Evolutionary conservation across 53 echinoderm and acorn worm genomes (phyloP), one percentile per base, ranked within the genome.

Genomic region (Crossaster papposus): DNA sequence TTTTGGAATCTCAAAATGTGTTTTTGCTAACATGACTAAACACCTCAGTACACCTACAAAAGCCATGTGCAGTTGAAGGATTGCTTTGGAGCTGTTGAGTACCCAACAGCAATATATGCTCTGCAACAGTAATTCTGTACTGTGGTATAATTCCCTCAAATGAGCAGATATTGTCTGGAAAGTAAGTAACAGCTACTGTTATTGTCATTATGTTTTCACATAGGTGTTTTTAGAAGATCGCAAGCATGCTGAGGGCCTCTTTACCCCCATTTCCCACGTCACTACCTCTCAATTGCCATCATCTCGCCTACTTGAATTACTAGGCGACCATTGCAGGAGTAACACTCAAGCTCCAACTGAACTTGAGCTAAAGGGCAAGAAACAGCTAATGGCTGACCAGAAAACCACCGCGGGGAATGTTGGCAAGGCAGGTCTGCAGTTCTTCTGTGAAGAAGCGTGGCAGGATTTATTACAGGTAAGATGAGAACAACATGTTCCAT

Each of bases 361-460:
- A 86, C 80, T 86, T 30, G 98, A 98, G 82, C 77, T 96, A 64
- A 96, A 94, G 80, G 98, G 96, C 68, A 94, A 93, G 79, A 96
- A 93, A 52, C 98, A 93, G 88, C 91, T 98, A 30, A 51, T 75
- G 26, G 79, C 92, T 15, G 98, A 96, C 24, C 89, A 90, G 44
- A 86, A 80, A 53, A 78, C 92, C 22, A 83, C 92, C 1, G 17
- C 91, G 26, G 96, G 94, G 77, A 89, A 91, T 80, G 92, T 93
- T 10, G 96, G 96, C 72, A 92, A 91, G 83, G 94, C 96, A 33
- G 96, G 98, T n/a, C 81, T 98, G 72, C 88, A 94, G 68, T 98
- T 91, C 81, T 92, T 79, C 35, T 86, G 89, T 7, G 90, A 96
- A 30, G 83, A 90, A 26, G 90, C 85, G 14, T 81, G 95, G 17